Percentiles rank a stretch among this genome's conserved stretches.
phyloP scores from a whole-genome alignment of 1,140 invertebrate genomes.

The Geopemphigus sp. region DNA sequence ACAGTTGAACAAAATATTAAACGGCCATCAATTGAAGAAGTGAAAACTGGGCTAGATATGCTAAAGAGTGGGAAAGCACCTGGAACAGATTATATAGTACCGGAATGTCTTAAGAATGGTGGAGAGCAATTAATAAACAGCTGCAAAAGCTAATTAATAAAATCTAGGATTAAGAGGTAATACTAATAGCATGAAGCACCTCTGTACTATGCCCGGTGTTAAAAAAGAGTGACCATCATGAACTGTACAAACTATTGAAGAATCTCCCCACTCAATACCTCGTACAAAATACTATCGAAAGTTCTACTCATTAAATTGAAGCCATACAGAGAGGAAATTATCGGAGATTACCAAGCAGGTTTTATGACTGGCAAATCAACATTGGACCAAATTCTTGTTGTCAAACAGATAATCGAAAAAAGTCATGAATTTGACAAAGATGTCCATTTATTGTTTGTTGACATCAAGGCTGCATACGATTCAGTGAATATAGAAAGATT shows the following conservation, averaged over 20 bases:
- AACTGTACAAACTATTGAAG: conserved; percentile 41
- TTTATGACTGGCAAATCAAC: not conserved
- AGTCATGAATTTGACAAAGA: conserved; percentile 39
- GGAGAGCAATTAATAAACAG: conserved; percentile 37
- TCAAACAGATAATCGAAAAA: conserved; percentile 35
- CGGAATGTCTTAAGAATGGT: conserved; percentile 51
- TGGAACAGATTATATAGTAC: conserved; percentile 47
- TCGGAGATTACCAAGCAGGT: conserved; percentile 21
- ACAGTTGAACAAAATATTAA: conserved; percentile 31
- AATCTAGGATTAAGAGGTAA: conserved; percentile 49
- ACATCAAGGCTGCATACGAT: conserved; percentile 46
- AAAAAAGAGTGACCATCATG: conserved; percentile 51
- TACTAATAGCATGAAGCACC: conserved; percentile 51
- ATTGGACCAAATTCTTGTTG: conserved; percentile 2
- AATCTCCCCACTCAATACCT: conserved; percentile 37
- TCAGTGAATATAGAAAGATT: conserved; percentile 47
- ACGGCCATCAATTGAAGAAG: conserved; percentile 26
- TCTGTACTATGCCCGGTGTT: conserved; percentile 50
- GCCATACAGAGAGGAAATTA: conserved; percentile 37
- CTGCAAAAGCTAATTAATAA: conserved; percentile 50
- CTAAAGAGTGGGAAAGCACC: conserved; percentile 50
- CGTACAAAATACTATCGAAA: conserved; percentile 8
- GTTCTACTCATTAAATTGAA: conserved; percentile 46
- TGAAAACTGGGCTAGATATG: conserved; percentile 44
- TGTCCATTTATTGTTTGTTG: not conserved